Conservation (phyloP, 2,888 invertebrate species). For the Nematopogon swammerdamellus region DNA sequence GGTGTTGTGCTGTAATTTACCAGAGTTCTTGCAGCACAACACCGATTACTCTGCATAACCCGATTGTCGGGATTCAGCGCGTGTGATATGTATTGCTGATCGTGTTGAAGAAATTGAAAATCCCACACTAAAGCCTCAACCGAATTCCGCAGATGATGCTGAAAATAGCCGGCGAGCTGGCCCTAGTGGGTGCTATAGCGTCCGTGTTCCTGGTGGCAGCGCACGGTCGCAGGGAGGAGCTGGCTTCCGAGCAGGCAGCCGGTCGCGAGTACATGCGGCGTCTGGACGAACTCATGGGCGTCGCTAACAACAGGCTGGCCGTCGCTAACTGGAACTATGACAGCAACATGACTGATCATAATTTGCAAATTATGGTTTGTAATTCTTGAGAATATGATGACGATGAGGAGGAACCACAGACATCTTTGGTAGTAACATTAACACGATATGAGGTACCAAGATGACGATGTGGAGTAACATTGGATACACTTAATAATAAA, state of each 20-base stretch:
- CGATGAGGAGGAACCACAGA: too few species aligned
- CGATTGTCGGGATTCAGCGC: too few species aligned
- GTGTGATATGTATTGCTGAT: too few species aligned
- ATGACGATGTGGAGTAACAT: too few species aligned
- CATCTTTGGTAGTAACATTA: too few species aligned
- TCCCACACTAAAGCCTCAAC: constrained; percentile 1
- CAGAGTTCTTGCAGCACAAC: too few species aligned
- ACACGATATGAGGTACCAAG: too few species aligned
- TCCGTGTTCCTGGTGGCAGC: constrained; percentile 48
- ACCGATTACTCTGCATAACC: too few species aligned
- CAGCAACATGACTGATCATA: constrained; percentile 69
- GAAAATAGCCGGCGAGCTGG: constrained; percentile 40
- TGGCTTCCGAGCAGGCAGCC: constrained; percentile 51
- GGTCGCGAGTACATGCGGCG: constrained; percentile 60
- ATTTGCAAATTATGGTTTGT: constrained; percentile 49
- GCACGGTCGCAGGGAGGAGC: constrained; percentile 40
- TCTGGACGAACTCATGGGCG: constrained; percentile 56
- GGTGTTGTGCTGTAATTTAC: too few species aligned
- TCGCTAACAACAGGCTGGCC: constrained; percentile 50
- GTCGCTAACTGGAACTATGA: constrained; percentile 73
- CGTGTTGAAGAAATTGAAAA: background rate
- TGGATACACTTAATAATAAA: too few species aligned
- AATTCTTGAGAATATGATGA: too few species aligned
- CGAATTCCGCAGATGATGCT: constrained; percentile 28
- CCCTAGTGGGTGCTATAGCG: constrained; percentile 42